Conservation (phyloP, 1,140 invertebrate genomes). For the Acromyrmex echinatior region DNA sequence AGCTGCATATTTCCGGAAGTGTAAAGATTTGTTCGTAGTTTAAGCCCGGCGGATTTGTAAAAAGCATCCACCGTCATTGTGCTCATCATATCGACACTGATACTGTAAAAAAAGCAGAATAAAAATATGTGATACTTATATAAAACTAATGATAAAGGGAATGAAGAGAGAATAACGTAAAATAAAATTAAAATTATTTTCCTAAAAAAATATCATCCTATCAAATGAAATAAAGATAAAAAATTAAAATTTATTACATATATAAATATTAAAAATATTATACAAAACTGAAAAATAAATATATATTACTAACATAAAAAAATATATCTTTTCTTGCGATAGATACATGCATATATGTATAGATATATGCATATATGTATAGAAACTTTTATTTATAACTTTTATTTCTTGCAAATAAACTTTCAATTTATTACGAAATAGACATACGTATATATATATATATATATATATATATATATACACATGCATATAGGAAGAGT, state of each 20-base stretch:
- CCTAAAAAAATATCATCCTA: background rate
- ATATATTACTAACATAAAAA: too few species aligned
- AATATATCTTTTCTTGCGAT: too few species aligned
- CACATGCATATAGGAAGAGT: too few species aligned
- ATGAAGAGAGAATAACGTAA: background rate
- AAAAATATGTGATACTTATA: background rate
- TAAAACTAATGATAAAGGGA: background rate
- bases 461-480: too few species aligned
- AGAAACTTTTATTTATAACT: too few species aligned
- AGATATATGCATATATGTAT: too few species aligned
- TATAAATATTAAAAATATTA: background rate
- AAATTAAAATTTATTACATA: background rate
- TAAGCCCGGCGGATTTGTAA: slow-evolving; percentile 92
- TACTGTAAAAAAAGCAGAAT: slow-evolving; percentile 86
- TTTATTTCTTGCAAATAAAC: too few species aligned
- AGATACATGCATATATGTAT: too few species aligned
- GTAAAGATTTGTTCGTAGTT: slow-evolving; percentile 93
- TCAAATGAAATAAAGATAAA: slow-evolving; percentile 8
- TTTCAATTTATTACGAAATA: too few species aligned
- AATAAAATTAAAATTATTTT: slow-evolving; percentile 9
- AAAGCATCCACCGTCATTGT: slow-evolving; percentile 94
- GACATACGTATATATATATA: too few species aligned
- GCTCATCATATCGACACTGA: slow-evolving; percentile 93
- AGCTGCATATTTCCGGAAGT: slow-evolving; percentile 93
- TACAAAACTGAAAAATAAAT: background rate